Base-by-base conservation (phyloP, 2,888 invertebrate species). In the Cabera pusaria region DNA sequence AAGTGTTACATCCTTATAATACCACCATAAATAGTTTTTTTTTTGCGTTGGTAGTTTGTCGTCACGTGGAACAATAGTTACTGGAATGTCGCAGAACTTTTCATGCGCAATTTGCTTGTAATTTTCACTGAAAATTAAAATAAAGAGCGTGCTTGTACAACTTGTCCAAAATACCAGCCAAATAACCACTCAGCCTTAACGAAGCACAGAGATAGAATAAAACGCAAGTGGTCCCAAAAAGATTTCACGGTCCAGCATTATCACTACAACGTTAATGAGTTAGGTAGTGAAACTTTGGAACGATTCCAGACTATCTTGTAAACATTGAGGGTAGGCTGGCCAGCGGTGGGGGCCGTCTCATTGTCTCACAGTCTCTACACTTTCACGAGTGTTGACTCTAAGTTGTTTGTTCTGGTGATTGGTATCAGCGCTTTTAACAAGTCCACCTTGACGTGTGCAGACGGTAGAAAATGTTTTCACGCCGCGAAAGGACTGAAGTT, bases 191-290 rank as follows among this genome's bases (percentile, higher is more conserved):
- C 59, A 59, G 65, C 64, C 59, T 74, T 85, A 85, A 86, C 79
- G 84, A 87, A 81, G 74, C 72, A 63, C 70, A 72, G 70, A 70
- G 74, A 70, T 69, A 70, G 54, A 75, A 76, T 79, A 78, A 84
- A 84, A 79, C 66, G 66, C 55, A 59, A 81, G 82, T 71, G 63
- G 65, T 62, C 74, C 72, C 69, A 71, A 71, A 79, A 76, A 80
- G 69, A 77, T 74, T 86, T 84, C 81, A 84, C 70, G 77, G 85
- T 75, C 69, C 70, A 49, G 73, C 69, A 76, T 82, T 82, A 83
- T 82, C 84, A 79, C 77, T 65, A 73, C 66, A 60, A 52, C 67
- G 63, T 56, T 86, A 86, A 86, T 81, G 81, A 85, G 76, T 73
- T 56, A 64, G 65, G 65, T 58, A 77, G 75, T 68, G 74, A 73